Percentiles rank a stretch among this genome's conserved stretches.
Evolutionary conservation across 2,113 vertebrate species (phyloP).

Genomic region (Bufo gargarizans): DNA sequence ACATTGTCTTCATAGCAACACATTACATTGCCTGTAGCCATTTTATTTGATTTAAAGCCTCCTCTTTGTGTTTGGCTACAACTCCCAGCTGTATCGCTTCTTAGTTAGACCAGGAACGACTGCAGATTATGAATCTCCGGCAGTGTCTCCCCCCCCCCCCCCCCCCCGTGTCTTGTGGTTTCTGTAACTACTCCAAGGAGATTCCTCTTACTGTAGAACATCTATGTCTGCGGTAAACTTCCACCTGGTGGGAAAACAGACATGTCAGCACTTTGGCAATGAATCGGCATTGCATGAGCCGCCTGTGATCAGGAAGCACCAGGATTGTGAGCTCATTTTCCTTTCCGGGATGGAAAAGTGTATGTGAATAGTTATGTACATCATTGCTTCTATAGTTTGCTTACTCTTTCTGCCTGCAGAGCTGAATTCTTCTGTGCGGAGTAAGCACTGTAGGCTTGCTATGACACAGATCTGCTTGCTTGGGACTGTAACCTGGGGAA

Average conservation of each 20-base stretch:
- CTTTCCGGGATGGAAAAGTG: slow-evolving; percentile 14
- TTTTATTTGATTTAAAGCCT: background rate
- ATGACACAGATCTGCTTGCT: too few species aligned
- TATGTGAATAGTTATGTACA: background rate
- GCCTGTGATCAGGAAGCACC: slow-evolving; percentile 38
- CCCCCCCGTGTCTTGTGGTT: background rate
- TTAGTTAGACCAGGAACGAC: background rate
- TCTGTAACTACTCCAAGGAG: slow-evolving; percentile 3
- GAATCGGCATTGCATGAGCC: background rate
- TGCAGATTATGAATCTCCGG: background rate
- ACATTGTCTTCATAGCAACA: background rate
- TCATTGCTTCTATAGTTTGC: background rate
- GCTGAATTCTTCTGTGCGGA: too few species aligned
- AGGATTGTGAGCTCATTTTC: background rate
- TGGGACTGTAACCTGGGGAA: too few species aligned
- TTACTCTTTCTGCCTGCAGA: background rate
- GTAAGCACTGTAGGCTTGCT: too few species aligned
- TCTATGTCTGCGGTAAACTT: background rate
- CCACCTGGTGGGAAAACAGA: slow-evolving; percentile 27
- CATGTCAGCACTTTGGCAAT: slow-evolving; percentile 46
- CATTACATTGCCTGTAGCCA: too few species aligned
- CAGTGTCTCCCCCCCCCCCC: background rate
- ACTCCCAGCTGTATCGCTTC: background rate
- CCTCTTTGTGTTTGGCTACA: background rate
- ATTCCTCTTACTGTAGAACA: background rate